Percentiles rank a stretch among this genome's conserved stretches.
Evolutionary conservation across 2,113 vertebrate genomes (phyloP).

Genomic region (Ornithorhynchus anatinus): DNA sequence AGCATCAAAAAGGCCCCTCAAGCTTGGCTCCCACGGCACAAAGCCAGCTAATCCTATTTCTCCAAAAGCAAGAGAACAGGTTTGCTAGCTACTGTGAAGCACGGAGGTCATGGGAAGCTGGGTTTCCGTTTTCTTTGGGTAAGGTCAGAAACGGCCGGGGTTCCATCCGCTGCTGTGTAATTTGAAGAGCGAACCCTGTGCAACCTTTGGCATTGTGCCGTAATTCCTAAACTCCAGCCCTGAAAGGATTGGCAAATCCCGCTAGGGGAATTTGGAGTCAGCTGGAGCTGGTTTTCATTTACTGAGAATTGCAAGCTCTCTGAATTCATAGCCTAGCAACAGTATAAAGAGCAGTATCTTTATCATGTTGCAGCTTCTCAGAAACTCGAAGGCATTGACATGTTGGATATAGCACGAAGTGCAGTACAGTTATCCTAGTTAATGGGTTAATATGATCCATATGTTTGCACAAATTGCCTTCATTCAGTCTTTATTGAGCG

Average conservation of each 20-base stretch:
- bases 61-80: conserved; percentile 7
- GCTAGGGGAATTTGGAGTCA: no score
- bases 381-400: no score
- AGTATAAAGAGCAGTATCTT: neutral
- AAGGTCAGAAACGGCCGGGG: neutral
- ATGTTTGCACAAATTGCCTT: no score
- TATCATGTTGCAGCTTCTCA: neutral
- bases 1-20: neutral
- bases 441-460: no score
- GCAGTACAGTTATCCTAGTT: no score
- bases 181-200: neutral
- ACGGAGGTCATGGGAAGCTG: neutral
- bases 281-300: neutral
- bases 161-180: neutral
- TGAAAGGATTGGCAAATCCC: neutral
- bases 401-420: no score
- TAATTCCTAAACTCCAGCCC: neutral
- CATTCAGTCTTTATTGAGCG: no score
- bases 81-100: conserved; percentile 8
- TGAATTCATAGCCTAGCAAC: neutral
- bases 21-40: neutral
- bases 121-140: neutral
- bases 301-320: neutral
- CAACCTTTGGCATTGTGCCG: neutral
- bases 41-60: neutral